Base-by-base conservation (phyloP, 2,888 invertebrate genomes). In the Epistrophe grossulariae region DNA sequence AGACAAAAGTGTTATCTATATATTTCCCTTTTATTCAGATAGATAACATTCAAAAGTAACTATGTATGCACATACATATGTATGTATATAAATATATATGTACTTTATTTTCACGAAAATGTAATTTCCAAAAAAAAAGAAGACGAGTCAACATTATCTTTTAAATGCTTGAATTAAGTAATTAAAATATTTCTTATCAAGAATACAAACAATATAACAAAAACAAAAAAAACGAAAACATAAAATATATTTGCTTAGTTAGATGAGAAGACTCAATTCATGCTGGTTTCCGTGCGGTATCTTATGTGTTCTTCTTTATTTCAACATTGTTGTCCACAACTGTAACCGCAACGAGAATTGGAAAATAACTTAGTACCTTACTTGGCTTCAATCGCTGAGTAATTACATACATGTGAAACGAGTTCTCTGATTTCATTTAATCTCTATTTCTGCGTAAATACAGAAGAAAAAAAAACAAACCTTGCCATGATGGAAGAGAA, bases 311-410 rank as follows among this genome's bases (percentile, higher is more conserved):
- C 31, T 79, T 52, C 50, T 45, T 66, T 40, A 45, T 70, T 28
- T 73, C 73, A 79, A 73, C 66, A 55, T 55, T 50, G 40, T 45
- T 43, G 57, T 59, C 60, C 50, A 57, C 82, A 72, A 70, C 59
- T 66, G 35, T 72, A 59, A 82, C 72, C 77, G 40, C 66, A 76
- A 7, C 10, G 35, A 62, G 17, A 77, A 71, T 66, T 40, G 11
- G 24, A 60, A 60, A 48, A 60, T 50, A 59, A 64, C 52, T 71
- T 40, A 66, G 68, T 35, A 52, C 70, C 62, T 84, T 79, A 55
- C 74, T 84, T 84, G 79, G 70, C 79, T 79, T 66, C 74, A 64
- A 66, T 71, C 38, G 76, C 57, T 59, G 70, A 71, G 57, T 71
- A 60, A 68, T 70, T 72, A 78, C 55, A 55, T 72, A 78, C 55